phyloP scores from a whole-genome alignment of 1,140 invertebrate genomes.

The Hycleus cichorii region DNA sequence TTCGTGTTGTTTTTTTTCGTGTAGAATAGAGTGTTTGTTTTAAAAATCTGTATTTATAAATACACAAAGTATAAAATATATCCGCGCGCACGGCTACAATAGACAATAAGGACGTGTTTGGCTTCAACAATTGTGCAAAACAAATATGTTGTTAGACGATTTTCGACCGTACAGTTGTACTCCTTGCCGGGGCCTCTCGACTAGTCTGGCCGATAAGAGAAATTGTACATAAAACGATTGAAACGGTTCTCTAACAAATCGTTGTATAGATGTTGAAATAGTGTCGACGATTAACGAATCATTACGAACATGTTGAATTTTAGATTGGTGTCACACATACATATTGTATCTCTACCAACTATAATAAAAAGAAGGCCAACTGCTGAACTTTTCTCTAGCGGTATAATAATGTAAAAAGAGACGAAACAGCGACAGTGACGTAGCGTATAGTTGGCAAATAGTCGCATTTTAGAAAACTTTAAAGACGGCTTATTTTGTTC shows the following conservation, averaged over 20 bases:
- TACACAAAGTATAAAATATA: slow-evolving; percentile 18
- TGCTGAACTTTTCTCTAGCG: slow-evolving; percentile 34
- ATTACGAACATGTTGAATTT: no score
- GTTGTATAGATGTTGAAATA: no score
- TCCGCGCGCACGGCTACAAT: no score
- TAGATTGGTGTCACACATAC: no score
- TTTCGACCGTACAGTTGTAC: slow-evolving; percentile 23
- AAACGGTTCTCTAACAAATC: no score
- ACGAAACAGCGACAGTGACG: slow-evolving; percentile 19
- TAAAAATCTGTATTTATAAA: slow-evolving; percentile 20
- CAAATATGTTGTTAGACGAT: slow-evolving; percentile 18
- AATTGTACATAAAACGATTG: slow-evolving; percentile 6
- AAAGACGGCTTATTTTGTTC: no score
- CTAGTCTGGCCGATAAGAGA: slow-evolving; percentile 32
- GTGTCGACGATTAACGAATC: no score
- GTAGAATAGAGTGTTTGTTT: slow-evolving; percentile 21
- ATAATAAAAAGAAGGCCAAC: slow-evolving; percentile 34
- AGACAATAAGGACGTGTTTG: slow-evolving; percentile 8
- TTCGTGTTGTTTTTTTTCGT: no score
- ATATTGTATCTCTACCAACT: no score
- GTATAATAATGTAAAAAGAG: slow-evolving; percentile 10
- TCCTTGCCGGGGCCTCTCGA: slow-evolving; percentile 34
- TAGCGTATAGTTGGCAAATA: slow-evolving; percentile 9
- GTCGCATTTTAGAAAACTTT: slow-evolving; percentile 19
- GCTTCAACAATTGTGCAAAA: slow-evolving; percentile 7